Evolutionary conservation across 1,140 invertebrate genomes (phyloP).

Genomic region (Orius insidiosus): DNA sequence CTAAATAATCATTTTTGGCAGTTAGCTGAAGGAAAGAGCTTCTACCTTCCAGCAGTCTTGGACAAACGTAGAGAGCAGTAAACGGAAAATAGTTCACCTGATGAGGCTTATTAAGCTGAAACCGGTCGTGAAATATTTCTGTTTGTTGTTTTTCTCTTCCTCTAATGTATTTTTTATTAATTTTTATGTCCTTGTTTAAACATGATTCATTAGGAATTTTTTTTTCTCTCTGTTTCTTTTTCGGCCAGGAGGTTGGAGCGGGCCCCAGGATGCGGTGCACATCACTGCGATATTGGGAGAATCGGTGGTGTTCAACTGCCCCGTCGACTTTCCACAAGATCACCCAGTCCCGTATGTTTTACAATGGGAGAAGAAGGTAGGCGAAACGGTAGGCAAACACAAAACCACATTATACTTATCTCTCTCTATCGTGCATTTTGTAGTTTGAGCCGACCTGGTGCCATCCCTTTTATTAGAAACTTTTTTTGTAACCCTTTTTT

Average conservation of each 20-base stretch:
- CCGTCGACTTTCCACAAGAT: conserved; percentile 86
- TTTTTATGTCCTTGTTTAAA: too few species aligned
- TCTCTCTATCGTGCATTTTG: conserved; percentile 19
- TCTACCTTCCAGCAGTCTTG: too few species aligned
- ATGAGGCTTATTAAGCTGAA: too few species aligned
- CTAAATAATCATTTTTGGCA: too few species aligned
- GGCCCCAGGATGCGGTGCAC: conserved; percentile 77
- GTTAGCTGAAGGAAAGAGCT: too few species aligned
- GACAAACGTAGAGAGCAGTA: too few species aligned
- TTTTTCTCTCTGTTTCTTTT: conserved; percentile 7
- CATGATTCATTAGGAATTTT: neutral
- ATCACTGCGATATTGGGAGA: conserved; percentile 89
- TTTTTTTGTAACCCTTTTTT: neutral
- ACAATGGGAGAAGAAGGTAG: conserved; percentile 97
- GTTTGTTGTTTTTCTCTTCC: too few species aligned
- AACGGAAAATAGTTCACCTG: too few species aligned
- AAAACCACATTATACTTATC: conserved; percentile 15
- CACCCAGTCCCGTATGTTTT: conserved; percentile 89
- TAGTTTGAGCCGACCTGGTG: conserved; percentile 6
- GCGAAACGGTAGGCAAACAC: conserved; percentile 57
- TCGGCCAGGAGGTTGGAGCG: conserved; percentile 26
- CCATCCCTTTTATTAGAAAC: neutral
- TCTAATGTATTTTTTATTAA: too few species aligned
- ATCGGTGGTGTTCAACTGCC: conserved; percentile 89
- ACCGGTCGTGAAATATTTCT: too few species aligned